phyloP scores from a whole-genome alignment of 2,113 vertebrate species.

The Andinoacara biseriatus region DNA sequence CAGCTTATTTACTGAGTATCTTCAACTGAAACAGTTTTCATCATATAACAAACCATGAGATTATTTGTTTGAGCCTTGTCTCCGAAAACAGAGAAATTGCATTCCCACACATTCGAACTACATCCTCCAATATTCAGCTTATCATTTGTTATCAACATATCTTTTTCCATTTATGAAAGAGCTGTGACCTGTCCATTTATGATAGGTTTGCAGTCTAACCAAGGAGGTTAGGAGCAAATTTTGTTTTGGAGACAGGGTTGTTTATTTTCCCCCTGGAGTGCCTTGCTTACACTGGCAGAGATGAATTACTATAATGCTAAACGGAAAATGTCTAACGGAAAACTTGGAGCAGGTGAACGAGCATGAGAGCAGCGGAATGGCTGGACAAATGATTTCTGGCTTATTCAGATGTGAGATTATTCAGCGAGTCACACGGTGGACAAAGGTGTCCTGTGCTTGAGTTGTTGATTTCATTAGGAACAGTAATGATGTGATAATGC shows the following conservation, averaged over 20 bases:
- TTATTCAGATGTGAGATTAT: conserved; percentile 48
- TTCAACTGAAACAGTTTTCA: neutral
- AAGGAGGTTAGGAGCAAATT: neutral
- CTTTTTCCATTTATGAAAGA: neutral
- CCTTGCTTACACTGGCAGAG: neutral
- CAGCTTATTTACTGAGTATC: neutral
- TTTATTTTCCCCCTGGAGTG: neutral
- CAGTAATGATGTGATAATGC: conserved; percentile 66
- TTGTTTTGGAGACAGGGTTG: neutral
- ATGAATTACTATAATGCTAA: neutral
- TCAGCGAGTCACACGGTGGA: conserved; percentile 51
- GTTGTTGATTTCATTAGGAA: conserved; percentile 63
- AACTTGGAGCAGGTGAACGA: conserved; percentile 1
- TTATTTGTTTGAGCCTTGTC: neutral
- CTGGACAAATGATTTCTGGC: conserved; percentile 45
- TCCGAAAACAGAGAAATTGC: neutral
- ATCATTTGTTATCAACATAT: neutral
- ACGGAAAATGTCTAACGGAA: neutral
- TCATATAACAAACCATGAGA: neutral
- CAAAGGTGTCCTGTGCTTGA: conserved; percentile 26
- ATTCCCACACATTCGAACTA: neutral
- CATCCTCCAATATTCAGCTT: neutral
- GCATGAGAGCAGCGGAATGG: conserved; percentile 23
- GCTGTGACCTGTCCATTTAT: neutral
- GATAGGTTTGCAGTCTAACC: neutral